Evolutionary conservation across 2,888 invertebrate species (phyloP).

Genomic region (Drosophila meridionalis): DNA sequence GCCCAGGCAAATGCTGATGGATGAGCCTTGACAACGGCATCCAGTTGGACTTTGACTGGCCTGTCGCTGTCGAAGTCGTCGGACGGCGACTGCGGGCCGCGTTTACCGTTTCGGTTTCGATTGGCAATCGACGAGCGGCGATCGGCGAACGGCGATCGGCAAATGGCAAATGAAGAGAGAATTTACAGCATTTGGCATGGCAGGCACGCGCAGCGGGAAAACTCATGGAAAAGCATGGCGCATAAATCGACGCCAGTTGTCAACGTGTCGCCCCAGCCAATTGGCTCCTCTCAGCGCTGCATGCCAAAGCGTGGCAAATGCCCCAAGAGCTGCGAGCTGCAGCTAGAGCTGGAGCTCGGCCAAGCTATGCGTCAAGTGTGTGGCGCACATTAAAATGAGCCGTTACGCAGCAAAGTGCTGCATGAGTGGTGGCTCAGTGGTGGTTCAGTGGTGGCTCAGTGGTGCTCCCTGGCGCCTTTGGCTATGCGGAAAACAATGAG

Average conservation of each 20-base stretch:
- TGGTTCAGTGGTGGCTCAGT: not conserved
- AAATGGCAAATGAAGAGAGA: slow-evolving; percentile 24
- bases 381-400: slow-evolving; percentile 57
- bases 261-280: slow-evolving; percentile 51
- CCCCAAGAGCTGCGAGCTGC: not conserved
- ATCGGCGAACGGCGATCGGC: not conserved
- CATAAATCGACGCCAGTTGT: slow-evolving; percentile 71
- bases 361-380: slow-evolving; percentile 49
- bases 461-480: slow-evolving; percentile 7
- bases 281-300: slow-evolving; percentile 15
- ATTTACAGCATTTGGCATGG: slow-evolving; percentile 35
- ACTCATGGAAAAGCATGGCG: slow-evolving; percentile 47
- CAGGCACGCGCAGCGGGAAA: slow-evolving; percentile 54
- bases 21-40: slow-evolving; percentile 53
- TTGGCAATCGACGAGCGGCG: slow-evolving; percentile 27
- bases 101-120: slow-evolving; percentile 64
- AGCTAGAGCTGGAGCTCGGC: slow-evolving; percentile 24
- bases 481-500: slow-evolving; percentile 4
- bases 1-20: slow-evolving; percentile 45
- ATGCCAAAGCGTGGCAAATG: slow-evolving; percentile 21
- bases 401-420: slow-evolving; percentile 54
- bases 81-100: slow-evolving; percentile 33
- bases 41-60: slow-evolving; percentile 11
- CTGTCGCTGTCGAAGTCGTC: slow-evolving; percentile 31
- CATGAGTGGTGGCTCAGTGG: not conserved